Conservation (phyloP, 2,797 vertebrate genomes). For the Sylvilagus floridanus region DNA sequence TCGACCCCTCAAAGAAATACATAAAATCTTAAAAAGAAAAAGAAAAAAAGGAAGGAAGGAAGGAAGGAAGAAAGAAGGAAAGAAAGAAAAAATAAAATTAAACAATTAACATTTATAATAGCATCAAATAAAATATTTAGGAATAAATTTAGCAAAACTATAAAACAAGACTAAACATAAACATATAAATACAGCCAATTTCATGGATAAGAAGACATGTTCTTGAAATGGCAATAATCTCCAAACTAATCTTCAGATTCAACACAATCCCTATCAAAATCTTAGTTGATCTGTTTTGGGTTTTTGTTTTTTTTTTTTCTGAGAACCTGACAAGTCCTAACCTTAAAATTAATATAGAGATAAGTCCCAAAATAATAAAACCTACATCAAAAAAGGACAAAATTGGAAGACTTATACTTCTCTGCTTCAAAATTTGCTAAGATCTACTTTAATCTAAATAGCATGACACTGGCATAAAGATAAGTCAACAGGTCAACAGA, state of each 20-base stretch:
- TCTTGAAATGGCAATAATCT: neutral
- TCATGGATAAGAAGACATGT: neutral
- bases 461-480: neutral
- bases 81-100: neutral
- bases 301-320: neutral
- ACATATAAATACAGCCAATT: neutral
- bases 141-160: neutral
- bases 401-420: neutral
- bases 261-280: neutral
- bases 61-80: too few relatives aligned
- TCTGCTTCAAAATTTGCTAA: neutral
- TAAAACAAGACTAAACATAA: neutral
- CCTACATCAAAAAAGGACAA: neutral
- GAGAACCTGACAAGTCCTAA: neutral
- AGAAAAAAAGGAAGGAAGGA: neutral
- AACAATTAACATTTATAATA: neutral
- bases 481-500: neutral
- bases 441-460: neutral
- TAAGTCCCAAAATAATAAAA: neutral
- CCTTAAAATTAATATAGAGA: neutral
- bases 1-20: too few relatives aligned
- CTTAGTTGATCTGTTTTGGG: neutral
- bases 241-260: neutral
- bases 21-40: neutral
- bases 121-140: neutral